These are phyloP conservation scores for Zaprionus tsacasi DNA, from an alignment of 1,140 invertebrate species.

Conservation along the genomic window DNA sequence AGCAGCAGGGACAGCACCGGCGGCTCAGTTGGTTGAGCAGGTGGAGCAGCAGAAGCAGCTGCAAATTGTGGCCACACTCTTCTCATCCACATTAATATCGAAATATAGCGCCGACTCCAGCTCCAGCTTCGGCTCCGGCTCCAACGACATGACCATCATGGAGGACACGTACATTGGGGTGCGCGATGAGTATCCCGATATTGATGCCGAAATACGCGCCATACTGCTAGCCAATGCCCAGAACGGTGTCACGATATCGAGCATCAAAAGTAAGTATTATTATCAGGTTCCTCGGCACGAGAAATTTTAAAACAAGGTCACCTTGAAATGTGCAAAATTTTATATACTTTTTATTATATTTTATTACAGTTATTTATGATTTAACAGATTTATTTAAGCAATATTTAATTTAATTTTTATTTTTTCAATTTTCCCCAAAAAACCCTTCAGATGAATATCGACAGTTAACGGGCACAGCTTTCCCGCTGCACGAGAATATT, in stretches of 20 bases:
- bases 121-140: conserved; percentile 3
- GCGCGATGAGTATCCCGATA: conserved; percentile 73
- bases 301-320: background rate
- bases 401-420: background rate
- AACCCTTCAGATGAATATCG: conserved; percentile 72
- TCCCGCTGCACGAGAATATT: conserved; percentile 71
- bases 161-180: conserved; percentile 61
- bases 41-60: conserved; percentile 40
- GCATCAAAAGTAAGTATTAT: conserved; percentile 68
- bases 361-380: background rate
- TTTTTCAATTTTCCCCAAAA: accelerated
- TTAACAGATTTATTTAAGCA: background rate
- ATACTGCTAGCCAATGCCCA: conserved; percentile 78
- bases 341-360: no score
- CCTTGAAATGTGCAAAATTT: background rate
- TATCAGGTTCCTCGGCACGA: no score
- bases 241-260: conserved; percentile 78
- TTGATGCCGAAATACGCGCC: conserved; percentile 72
- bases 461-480: conserved; percentile 62
- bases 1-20: conserved; percentile 7
- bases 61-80: conserved; percentile 62
- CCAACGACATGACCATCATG: conserved; percentile 67
- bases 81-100: conserved; percentile 69
- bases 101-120: conserved; percentile 10
- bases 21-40: conserved; percentile 9